Evolutionary conservation across 2,888 invertebrate species (phyloP).

Genomic region (Neuroscelio doddi): DNA sequence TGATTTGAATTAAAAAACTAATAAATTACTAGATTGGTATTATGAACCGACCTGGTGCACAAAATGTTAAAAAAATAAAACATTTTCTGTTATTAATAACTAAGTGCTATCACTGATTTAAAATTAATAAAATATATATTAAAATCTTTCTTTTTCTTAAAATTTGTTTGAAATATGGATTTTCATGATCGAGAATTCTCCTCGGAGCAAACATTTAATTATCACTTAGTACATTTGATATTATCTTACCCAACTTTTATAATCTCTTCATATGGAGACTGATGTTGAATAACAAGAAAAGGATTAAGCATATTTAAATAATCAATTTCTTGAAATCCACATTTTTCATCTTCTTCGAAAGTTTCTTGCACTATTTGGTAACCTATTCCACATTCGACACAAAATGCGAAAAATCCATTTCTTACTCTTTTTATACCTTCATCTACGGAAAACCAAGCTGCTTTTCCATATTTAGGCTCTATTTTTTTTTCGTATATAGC

Average conservation of each 20-base stretch:
- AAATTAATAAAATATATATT: too few species aligned
- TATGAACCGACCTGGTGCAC: too few species aligned
- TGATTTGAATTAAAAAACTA: too few species aligned
- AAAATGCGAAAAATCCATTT: constrained; percentile 79
- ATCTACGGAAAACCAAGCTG: constrained; percentile 76
- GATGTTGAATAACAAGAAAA: constrained; percentile 58
- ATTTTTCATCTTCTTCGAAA: constrained; percentile 81
- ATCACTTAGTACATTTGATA: too few species aligned
- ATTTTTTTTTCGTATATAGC: constrained; percentile 79
- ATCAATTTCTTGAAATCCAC: constrained; percentile 79
- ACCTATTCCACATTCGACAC: constrained; percentile 79
- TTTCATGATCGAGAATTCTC: too few species aligned
- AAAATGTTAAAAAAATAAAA: too few species aligned
- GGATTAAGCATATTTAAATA: constrained; percentile 64
- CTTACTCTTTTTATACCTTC: constrained; percentile 77
- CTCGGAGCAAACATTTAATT: too few species aligned
- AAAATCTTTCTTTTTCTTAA: too few species aligned
- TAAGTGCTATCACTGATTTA: too few species aligned
- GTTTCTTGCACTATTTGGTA: constrained; percentile 80
- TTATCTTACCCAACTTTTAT: constrained; percentile 59
- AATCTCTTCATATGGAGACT: constrained; percentile 72
- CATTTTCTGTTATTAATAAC: too few species aligned
- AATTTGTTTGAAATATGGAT: too few species aligned
- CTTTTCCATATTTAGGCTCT: constrained; percentile 75
- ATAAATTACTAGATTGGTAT: too few species aligned